Percentiles rank a stretch among this genome's conserved stretches.
phyloP scores from a whole-genome alignment of 2,888 invertebrate genomes.

The Thelaira solivaga region DNA sequence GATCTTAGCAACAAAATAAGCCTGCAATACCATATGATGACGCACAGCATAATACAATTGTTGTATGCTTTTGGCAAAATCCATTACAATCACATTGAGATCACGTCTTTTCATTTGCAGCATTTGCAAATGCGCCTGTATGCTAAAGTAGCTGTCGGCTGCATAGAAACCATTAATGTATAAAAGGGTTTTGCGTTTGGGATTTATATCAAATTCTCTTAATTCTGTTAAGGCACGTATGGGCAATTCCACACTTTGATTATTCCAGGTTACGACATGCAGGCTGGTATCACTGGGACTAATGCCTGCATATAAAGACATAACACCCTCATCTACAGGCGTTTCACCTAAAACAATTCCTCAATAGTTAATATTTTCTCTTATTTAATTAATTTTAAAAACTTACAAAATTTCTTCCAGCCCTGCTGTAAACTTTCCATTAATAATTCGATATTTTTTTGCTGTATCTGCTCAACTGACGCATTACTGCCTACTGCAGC shows the following conservation, averaged over 20 bases:
- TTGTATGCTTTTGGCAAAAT: slow-evolving; percentile 69
- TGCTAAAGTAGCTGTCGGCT: slow-evolving; percentile 70
- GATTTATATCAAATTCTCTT: slow-evolving; percentile 70
- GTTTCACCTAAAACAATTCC: slow-evolving; percentile 68
- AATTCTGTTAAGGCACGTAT: slow-evolving; percentile 70
- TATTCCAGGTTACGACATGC: slow-evolving; percentile 70
- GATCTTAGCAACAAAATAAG: slow-evolving; percentile 70
- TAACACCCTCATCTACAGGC: slow-evolving; percentile 72
- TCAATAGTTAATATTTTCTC: not conserved
- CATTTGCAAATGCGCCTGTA: slow-evolving; percentile 69
- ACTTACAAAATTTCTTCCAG: slow-evolving; percentile 72
- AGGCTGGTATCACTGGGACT: slow-evolving; percentile 72
- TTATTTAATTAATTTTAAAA: not conserved
- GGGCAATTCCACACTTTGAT: slow-evolving; percentile 71
- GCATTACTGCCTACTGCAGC: not conserved
- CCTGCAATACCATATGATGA: slow-evolving; percentile 70
- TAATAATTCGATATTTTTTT: slow-evolving; percentile 68
- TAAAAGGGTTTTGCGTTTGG: slow-evolving; percentile 69
- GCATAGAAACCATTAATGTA: slow-evolving; percentile 72
- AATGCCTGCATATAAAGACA: slow-evolving; percentile 70
- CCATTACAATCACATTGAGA: slow-evolving; percentile 71
- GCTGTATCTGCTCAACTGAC: slow-evolving; percentile 65
- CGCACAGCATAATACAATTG: slow-evolving; percentile 72
- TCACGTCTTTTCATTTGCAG: slow-evolving; percentile 69
- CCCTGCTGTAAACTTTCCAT: slow-evolving; percentile 67